A percentile compares a stretch with the other conserved stretches of the same genome.
Conservation (phyloP, 2,888 invertebrate species). For the Diaphora mendica region DNA sequence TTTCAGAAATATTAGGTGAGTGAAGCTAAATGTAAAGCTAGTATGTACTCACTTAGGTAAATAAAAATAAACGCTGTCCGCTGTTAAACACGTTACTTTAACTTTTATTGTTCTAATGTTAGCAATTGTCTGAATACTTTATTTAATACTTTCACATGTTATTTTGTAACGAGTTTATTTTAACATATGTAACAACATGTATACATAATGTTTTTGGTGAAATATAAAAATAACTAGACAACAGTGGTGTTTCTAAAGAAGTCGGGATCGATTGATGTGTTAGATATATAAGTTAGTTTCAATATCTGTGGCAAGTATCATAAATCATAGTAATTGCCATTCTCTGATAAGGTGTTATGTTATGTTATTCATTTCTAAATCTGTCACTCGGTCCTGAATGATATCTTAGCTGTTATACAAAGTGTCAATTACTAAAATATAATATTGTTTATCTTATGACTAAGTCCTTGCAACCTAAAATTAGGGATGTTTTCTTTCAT, state of each 20-base stretch:
- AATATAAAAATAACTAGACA: neutral
- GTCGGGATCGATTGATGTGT: neutral
- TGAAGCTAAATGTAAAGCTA: neutral
- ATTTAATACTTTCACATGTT: neutral
- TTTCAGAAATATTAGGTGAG: neutral
- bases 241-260: neutral
- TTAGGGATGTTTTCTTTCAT: neutral
- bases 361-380: neutral
- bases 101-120: neutral
- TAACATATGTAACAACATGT: neutral
- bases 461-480: neutral
- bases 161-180: neutral
- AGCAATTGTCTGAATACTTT: neutral
- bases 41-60: neutral
- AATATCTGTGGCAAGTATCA: neutral
- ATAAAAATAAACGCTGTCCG: neutral
- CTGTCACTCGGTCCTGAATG: neutral
- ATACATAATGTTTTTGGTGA: neutral
- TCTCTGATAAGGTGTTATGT: neutral
- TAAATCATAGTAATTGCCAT: neutral
- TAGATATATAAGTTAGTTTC: neutral
- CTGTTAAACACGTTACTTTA: neutral
- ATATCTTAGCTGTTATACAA: neutral
- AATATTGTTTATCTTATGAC: neutral
- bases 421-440: neutral